A percentile compares a stretch with the other conserved stretches of the same genome.
Conservation (phyloP, 1,140 invertebrate species). For the Dolichoris vasculosae region DNA sequence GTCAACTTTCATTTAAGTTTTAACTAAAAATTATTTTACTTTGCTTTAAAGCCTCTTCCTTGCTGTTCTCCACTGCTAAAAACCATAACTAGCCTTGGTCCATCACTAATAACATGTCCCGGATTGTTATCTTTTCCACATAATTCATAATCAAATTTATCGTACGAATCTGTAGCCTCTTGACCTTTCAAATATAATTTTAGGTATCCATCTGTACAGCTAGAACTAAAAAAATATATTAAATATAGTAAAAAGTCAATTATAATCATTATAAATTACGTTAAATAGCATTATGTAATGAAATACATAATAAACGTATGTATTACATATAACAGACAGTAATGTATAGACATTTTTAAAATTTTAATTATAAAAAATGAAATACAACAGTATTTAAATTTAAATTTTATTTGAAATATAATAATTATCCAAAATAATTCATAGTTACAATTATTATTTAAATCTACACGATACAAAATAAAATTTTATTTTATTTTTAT, state of each 20-base stretch:
- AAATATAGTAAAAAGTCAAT: neutral
- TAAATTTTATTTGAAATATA: too few species aligned
- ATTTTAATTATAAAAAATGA: too few species aligned
- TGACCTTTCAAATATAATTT: constrained; percentile 94
- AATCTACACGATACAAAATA: neutral
- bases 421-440: too few species aligned
- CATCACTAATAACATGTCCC: constrained; percentile 86
- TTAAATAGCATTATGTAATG: too few species aligned
- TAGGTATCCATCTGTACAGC: constrained; percentile 92
- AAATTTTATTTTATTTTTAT: too few species aligned
- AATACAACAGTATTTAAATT: too few species aligned
- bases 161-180: constrained; percentile 92
- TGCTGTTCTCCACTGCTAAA: constrained; percentile 93
- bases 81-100: constrained; percentile 93
- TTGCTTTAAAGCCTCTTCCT: constrained; percentile 93
- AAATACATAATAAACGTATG: too few species aligned
- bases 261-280: too few species aligned
- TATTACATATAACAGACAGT: too few species aligned
- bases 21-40: constrained; percentile 61
- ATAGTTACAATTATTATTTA: too few species aligned
- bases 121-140: constrained; percentile 86
- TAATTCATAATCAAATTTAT: constrained; percentile 93
- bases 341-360: too few species aligned
- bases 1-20: neutral
- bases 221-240: constrained; percentile 69